phyloP scores from a whole-genome alignment of 2,113 vertebrate genomes.

The Saccopteryx leptura region DNA sequence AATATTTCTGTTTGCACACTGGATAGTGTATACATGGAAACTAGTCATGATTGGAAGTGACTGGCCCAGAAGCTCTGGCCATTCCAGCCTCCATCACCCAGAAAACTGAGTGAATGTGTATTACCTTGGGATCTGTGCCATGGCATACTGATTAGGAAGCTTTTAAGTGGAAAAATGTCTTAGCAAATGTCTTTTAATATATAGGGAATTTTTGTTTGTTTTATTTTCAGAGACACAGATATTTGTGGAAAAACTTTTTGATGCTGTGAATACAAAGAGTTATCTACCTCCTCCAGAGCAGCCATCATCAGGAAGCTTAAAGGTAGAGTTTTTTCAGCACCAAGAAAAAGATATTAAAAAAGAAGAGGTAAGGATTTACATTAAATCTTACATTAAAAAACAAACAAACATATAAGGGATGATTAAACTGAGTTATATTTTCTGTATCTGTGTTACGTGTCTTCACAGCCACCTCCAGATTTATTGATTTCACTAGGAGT shows the following conservation, averaged over 20 bases:
- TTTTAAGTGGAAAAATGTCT: neutral
- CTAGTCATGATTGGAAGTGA: neutral
- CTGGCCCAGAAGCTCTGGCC: neutral
- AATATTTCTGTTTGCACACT: constrained; percentile 30
- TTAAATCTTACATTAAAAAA: neutral
- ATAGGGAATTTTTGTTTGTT: neutral
- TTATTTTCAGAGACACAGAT: constrained; percentile 95
- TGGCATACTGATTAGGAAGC: neutral
- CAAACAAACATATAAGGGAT: neutral
- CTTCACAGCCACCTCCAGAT: neutral
- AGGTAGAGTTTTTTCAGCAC: constrained; percentile 92
- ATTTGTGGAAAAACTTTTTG: constrained; percentile 99
- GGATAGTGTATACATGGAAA: neutral
- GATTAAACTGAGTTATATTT: constrained; percentile 38
- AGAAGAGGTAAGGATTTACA: constrained; percentile 89
- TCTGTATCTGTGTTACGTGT: neutral
- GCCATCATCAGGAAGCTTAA: constrained; percentile 90
- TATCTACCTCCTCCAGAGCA: constrained; percentile 96
- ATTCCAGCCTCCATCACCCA: neutral
- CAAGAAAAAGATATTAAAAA: constrained; percentile 96
- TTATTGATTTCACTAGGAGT: neutral
- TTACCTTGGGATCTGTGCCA: neutral
- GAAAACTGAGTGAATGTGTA: neutral
- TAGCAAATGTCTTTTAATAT: constrained; percentile 55
- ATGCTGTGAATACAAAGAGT: constrained; percentile 97